Conservation (phyloP, 2,113 vertebrate genomes). For the Labeo catla region DNA sequence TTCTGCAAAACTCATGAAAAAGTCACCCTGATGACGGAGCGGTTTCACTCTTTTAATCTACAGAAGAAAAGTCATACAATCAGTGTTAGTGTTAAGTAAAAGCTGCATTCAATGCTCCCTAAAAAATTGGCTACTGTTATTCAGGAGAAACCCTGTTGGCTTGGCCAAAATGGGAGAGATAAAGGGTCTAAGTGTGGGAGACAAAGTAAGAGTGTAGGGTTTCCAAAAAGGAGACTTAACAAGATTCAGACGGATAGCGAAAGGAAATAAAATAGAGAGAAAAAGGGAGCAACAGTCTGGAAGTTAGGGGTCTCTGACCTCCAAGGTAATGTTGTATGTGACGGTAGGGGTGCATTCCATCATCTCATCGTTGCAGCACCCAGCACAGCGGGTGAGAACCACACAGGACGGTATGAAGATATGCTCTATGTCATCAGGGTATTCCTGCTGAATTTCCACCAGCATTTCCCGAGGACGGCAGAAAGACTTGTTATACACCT, state of each 20-base stretch:
- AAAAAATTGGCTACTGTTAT: background rate
- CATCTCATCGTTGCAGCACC: constrained; percentile 93
- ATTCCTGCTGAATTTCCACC: constrained; percentile 97
- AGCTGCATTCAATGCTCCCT: background rate
- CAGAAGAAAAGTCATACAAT: constrained; percentile 45
- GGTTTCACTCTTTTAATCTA: constrained; percentile 95
- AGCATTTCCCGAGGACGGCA: constrained; percentile 92
- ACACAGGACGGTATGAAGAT: constrained; percentile 98
- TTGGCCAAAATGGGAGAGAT: constrained; percentile 9
- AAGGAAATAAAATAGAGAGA: background rate
- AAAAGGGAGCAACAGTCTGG: background rate
- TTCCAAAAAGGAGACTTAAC: constrained; percentile 2
- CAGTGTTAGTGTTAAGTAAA: background rate
- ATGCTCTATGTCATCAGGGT: constrained; percentile 93
- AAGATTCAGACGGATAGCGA: constrained; percentile 12
- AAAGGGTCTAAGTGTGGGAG: background rate
- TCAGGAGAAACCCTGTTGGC: background rate
- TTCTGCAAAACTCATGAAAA: constrained; percentile 94
- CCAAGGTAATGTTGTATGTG: constrained; percentile 90
- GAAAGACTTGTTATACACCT: constrained; percentile 90
- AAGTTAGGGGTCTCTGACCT: constrained; percentile 76
- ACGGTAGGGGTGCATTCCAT: constrained; percentile 89
- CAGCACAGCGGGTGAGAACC: constrained; percentile 90
- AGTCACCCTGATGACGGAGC: constrained; percentile 84
- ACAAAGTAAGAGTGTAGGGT: constrained; percentile 18